A percentile compares a stretch with the other conserved stretches of the same genome.
Evolutionary conservation across 2,113 vertebrate species (phyloP).

Genomic region (Oophaga pumilio): DNA sequence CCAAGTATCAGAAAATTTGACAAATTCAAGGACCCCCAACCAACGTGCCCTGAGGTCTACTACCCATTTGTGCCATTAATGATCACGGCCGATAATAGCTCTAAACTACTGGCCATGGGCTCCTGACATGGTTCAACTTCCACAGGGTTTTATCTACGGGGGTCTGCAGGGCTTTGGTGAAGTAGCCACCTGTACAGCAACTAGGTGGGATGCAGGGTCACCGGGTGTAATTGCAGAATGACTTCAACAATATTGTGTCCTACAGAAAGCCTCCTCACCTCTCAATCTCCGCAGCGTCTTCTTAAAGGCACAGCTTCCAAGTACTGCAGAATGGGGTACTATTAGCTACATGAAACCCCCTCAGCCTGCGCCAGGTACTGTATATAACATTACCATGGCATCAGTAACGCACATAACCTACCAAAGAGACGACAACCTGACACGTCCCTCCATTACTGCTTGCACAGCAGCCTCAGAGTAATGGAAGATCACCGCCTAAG

Average conservation of each 20-base stretch:
- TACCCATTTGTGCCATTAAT: background rate
- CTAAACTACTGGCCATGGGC: background rate
- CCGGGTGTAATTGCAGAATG: slow-evolving; percentile 21
- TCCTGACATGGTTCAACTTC: background rate
- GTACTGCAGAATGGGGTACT: background rate
- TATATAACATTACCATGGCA: too few species aligned
- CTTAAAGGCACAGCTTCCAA: background rate
- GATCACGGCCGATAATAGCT: background rate
- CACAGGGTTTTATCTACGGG: background rate
- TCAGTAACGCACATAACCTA: too few species aligned
- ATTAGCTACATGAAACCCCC: background rate
- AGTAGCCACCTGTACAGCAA: slow-evolving; percentile 4
- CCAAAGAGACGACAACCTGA: too few species aligned
- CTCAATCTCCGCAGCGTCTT: background rate
- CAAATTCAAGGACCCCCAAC: background rate
- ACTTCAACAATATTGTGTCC: slow-evolving; percentile 39
- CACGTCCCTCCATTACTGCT: too few species aligned
- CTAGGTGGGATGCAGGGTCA: slow-evolving; percentile 34
- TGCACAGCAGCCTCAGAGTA: too few species aligned
- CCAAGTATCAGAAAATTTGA: background rate
- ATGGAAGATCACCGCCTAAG: too few species aligned
- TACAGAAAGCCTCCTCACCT: background rate
- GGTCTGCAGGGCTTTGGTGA: background rate
- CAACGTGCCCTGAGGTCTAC: background rate
- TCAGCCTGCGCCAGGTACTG: background rate